Evolutionary conservation across 2,113 vertebrate genomes (phyloP).

Genomic region (Anoplopoma fimbria): DNA sequence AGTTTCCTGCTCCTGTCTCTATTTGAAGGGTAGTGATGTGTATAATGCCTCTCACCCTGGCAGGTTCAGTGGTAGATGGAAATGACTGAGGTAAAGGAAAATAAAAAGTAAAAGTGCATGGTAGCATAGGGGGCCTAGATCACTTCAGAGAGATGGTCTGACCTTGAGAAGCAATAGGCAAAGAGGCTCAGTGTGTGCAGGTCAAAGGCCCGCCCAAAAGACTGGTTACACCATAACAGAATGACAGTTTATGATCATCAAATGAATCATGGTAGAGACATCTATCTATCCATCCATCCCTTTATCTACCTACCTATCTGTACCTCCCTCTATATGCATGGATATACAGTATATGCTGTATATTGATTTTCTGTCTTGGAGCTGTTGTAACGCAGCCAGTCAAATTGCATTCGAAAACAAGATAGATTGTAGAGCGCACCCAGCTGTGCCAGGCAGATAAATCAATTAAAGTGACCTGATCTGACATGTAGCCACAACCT

Average conservation of each 20-base stretch:
- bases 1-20: slow-evolving; percentile 61
- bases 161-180: slow-evolving; percentile 31
- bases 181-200: slow-evolving; percentile 25
- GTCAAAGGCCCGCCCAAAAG: slow-evolving; percentile 17
- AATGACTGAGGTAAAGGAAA: slow-evolving; percentile 50
- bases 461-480: slow-evolving; percentile 84
- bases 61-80: slow-evolving; percentile 42
- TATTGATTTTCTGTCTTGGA: slow-evolving; percentile 77
- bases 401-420: slow-evolving; percentile 81
- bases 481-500: slow-evolving; percentile 77
- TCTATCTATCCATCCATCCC: not conserved
- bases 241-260: not conserved
- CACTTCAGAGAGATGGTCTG: slow-evolving; percentile 25
- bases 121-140: slow-evolving; percentile 15
- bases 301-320: not conserved
- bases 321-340: slow-evolving; percentile 42
- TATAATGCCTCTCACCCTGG: slow-evolving; percentile 61
- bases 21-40: slow-evolving; percentile 70
- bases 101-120: slow-evolving; percentile 43
- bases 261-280: slow-evolving; percentile 1
- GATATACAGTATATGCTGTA: slow-evolving; percentile 35
- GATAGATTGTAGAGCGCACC: slow-evolving; percentile 75
- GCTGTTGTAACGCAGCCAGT: slow-evolving; percentile 77
- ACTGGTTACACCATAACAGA: not conserved
- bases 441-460: slow-evolving; percentile 80